Conservation (phyloP, 2,888 invertebrate species). For the Empis stercorea region DNA sequence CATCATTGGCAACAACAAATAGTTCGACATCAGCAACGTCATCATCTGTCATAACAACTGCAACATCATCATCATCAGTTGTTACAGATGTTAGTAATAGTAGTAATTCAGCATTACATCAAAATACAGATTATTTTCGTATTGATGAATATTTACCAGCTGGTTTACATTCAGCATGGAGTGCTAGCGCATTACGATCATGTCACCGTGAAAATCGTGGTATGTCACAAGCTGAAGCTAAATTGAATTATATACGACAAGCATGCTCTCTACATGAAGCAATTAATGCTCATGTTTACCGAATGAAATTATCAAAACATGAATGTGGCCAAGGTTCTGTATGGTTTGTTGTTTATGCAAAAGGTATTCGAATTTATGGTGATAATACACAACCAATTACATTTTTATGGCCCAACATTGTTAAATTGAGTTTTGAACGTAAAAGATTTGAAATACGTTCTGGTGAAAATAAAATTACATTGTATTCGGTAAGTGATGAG, state of each 20-base stretch:
- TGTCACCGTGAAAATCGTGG: slow-evolving; percentile 74
- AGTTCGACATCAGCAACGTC: slow-evolving; percentile 19
- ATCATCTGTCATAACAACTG: slow-evolving; percentile 11
- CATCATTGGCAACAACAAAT: slow-evolving; percentile 15
- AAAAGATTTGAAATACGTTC: slow-evolving; percentile 95
- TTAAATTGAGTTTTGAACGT: slow-evolving; percentile 88
- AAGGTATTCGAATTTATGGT: slow-evolving; percentile 77
- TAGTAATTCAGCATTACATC: slow-evolving; percentile 7
- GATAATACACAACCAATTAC: slow-evolving; percentile 58
- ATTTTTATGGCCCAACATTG: slow-evolving; percentile 92
- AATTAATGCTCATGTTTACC: slow-evolving; percentile 79
- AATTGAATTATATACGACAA: slow-evolving; percentile 79
- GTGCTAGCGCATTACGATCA: slow-evolving; percentile 44
- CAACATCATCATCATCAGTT: slow-evolving; percentile 8
- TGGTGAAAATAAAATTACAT: slow-evolving; percentile 73
- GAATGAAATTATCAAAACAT: slow-evolving; percentile 62
- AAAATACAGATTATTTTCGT: slow-evolving; percentile 55
- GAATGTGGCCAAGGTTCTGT: slow-evolving; percentile 67
- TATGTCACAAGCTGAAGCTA: slow-evolving; percentile 66
- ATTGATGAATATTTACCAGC: slow-evolving; percentile 75
- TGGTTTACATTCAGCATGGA: slow-evolving; percentile 43
- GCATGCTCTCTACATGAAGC: slow-evolving; percentile 72
- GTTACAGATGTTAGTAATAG: slow-evolving; percentile 6
- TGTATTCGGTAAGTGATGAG: slow-evolving; percentile 85
- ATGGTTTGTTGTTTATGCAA: slow-evolving; percentile 82